phyloP scores from a whole-genome alignment of 1,140 invertebrate genomes.

The Macrostomum lignano region DNA sequence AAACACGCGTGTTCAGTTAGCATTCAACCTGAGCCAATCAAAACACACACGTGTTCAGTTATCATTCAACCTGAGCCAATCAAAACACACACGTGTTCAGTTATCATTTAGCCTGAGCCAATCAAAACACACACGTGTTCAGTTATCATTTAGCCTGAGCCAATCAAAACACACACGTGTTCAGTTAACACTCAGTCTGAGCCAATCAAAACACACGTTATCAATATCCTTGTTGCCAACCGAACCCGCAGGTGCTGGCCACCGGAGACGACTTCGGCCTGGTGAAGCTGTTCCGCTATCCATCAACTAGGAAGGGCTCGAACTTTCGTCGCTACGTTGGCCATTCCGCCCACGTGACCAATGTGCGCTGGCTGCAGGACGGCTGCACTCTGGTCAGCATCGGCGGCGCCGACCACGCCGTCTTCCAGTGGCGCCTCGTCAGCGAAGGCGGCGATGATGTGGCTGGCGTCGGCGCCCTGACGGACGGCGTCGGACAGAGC shows the following conservation, averaged over 20 bases:
- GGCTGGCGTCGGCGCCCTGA: neutral
- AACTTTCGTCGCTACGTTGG: constrained; percentile 27
- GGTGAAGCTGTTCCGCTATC: constrained; percentile 26
- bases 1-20: too few relatives aligned
- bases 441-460: constrained; percentile 10
- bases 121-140: too few relatives aligned
- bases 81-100: too few relatives aligned
- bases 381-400: constrained; percentile 18
- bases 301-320: constrained; percentile 21
- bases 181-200: too few relatives aligned
- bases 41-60: too few relatives aligned
- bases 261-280: constrained; percentile 27
- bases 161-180: too few relatives aligned
- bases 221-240: too few relatives aligned
- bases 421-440: constrained; percentile 25
- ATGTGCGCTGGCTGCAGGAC: constrained; percentile 23
- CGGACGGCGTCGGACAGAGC: neutral
- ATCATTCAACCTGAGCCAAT: too few relatives aligned
- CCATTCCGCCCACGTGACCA: constrained; percentile 28
- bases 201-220: too few relatives aligned
- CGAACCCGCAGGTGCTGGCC: constrained; percentile 8
- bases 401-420: constrained; percentile 26
- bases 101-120: too few relatives aligned
- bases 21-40: too few relatives aligned
- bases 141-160: too few relatives aligned